These are phyloP conservation scores for Taphrorychus bicolor DNA, from an alignment of 2,888 invertebrate species.

Conservation along the genomic window DNA sequence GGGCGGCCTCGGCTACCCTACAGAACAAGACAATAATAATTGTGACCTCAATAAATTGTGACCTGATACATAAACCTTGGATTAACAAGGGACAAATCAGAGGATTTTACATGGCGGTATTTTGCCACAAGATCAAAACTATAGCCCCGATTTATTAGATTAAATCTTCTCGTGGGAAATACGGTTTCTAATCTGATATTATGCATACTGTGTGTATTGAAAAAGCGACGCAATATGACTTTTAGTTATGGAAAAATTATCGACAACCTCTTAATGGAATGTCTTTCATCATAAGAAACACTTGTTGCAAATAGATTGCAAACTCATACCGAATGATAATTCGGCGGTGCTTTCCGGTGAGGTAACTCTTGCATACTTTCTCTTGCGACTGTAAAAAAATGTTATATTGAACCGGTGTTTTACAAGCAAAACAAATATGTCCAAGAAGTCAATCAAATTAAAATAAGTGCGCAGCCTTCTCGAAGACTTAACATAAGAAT, in stretches of 20 bases:
- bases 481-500: too few relatives aligned
- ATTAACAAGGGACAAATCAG: too few relatives aligned
- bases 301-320: constrained; percentile 8
- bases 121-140: constrained; percentile 18
- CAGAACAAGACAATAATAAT: too few relatives aligned
- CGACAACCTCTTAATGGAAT: not conserved
- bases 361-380: constrained; percentile 22
- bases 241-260: not conserved
- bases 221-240: not conserved
- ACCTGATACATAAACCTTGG: too few relatives aligned
- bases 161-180: not conserved
- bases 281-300: not conserved
- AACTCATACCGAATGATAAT: constrained; percentile 10
- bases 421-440: not conserved
- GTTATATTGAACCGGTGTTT: too few relatives aligned
- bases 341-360: constrained; percentile 16
- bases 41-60: too few relatives aligned
- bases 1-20: too few relatives aligned
- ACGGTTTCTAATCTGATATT: not conserved
- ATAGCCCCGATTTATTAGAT: constrained; percentile 14
- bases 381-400: constrained; percentile 9
- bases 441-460: not conserved
- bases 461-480: too few relatives aligned
- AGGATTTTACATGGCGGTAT: constrained; percentile 23
- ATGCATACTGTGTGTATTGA: not conserved